These are phyloP conservation scores for Gnathonemus echidnorhynchus DNA, from an alignment of 2,113 vertebrate species.

Conservation along the genomic window DNA sequence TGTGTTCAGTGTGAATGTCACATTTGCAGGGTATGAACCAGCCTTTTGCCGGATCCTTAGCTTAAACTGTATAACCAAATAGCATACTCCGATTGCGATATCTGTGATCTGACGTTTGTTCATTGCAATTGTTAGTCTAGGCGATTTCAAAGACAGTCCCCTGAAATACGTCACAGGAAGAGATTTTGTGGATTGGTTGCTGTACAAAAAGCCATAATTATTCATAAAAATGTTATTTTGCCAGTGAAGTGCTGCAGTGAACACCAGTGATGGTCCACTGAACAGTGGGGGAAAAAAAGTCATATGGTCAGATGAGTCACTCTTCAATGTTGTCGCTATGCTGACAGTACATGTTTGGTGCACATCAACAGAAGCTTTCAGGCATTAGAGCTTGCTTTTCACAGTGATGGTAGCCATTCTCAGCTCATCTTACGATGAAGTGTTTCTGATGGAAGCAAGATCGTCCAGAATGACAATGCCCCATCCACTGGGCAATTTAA, in stretches of 20 bases:
- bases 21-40: background rate
- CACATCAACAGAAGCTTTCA: background rate
- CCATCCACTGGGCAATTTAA: background rate
- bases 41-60: background rate
- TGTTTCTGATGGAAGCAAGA: background rate
- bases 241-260: background rate
- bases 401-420: background rate
- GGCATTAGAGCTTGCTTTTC: background rate
- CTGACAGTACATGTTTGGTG: background rate
- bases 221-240: background rate
- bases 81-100: background rate
- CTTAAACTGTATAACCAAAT: background rate
- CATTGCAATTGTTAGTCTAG: background rate
- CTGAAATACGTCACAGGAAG: background rate
- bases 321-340: background rate
- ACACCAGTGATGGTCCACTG: background rate
- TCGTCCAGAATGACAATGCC: background rate
- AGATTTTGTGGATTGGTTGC: background rate
- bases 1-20: background rate
- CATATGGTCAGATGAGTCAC: background rate
- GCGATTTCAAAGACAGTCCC: background rate
- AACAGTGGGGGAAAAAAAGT: background rate
- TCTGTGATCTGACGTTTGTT: background rate
- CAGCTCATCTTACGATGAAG: background rate
- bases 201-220: background rate